Base-by-base conservation (phyloP, 2,113 vertebrate genomes). In the Machaerirhynchus nigripectus region DNA sequence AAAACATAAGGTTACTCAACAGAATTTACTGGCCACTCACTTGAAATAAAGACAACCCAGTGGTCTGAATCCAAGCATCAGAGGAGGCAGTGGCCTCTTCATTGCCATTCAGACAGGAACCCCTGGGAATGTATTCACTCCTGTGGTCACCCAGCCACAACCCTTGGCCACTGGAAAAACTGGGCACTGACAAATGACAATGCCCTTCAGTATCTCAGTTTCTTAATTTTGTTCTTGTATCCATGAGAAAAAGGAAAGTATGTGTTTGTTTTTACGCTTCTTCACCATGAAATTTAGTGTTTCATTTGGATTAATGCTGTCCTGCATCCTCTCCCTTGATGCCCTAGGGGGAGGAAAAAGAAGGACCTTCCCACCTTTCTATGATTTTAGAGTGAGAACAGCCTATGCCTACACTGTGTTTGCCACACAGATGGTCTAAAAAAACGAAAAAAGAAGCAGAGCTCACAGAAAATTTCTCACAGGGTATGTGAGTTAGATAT, bases 271-370 rank as follows among this genome's bases (percentile, higher is more conserved):
- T 84, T 61, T 63, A 47, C 1, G 0, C 26, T 71, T 84, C 60
- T 78, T 75, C 26, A 46, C 26, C 10, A 6, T 14, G 16, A 55
- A 75, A 81, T 68, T 47, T 37, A 82, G 22, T 24, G 40, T 87
- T 64, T 77, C 12, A 15, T 82, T 73, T 75, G 27, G 39, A 42
- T 76, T 64, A 71, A 37, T 60, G 40, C 11, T 24, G 7, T 64
- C 40, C 24, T 44, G 7, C n/a, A 31, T 67, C 30, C 23, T 55
- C 18, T 18, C 44, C 21, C 2, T 44, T 0, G 0, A 16, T 26
- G 14, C 28, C 35, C 22, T 13, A 20, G 13, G 5, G 17, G 3
- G 12, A 67, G 44, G 33, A 16, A 56, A 65, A 63, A 52, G 47
- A 23, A 24, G 37, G 28, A 21, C 67, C 37, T 75, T 24, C 33